Evolutionary conservation across 2,888 invertebrate species (phyloP).

Genomic region (Pristionchus japonicus): DNA sequence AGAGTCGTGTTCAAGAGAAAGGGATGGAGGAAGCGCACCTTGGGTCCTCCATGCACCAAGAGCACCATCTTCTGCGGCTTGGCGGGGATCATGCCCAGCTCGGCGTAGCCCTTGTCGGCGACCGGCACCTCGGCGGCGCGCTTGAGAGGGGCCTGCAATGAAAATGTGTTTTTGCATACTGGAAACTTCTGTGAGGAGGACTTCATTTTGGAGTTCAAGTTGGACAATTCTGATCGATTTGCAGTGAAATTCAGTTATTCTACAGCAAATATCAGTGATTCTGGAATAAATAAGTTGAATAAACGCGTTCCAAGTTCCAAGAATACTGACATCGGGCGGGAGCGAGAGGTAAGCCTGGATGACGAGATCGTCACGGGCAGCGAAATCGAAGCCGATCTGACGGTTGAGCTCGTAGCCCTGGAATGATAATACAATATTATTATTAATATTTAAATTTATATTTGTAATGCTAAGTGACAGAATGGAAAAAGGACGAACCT

Average conservation of each 20-base stretch:
- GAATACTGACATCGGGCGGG: conserved; percentile 62
- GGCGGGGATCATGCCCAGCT: conserved; percentile 69
- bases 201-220: too few species aligned
- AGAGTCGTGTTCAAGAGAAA: too few species aligned
- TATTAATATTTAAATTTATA: too few species aligned
- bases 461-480: background rate
- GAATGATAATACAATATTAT: too few species aligned
- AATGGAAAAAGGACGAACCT: conserved; percentile 40
- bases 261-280: too few species aligned
- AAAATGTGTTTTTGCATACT: too few species aligned
- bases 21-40: too few species aligned
- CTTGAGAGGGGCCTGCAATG: conserved; percentile 59
- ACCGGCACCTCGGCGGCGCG: conserved; percentile 63
- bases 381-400: conserved; percentile 73
- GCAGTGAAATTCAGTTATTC: too few species aligned
- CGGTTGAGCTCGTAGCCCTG: conserved; percentile 63
- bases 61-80: conserved; percentile 70
- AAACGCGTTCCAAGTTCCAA: background rate
- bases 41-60: conserved; percentile 73
- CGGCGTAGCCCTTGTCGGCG: conserved; percentile 66
- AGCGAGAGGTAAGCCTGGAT: conserved; percentile 72
- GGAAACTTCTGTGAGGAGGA: too few species aligned
- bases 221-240: too few species aligned
- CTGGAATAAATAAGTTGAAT: too few species aligned
- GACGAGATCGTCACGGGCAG: conserved; percentile 71